Conservation (phyloP, 2,797 vertebrate genomes). For the Poeciliopsis infans region DNA sequence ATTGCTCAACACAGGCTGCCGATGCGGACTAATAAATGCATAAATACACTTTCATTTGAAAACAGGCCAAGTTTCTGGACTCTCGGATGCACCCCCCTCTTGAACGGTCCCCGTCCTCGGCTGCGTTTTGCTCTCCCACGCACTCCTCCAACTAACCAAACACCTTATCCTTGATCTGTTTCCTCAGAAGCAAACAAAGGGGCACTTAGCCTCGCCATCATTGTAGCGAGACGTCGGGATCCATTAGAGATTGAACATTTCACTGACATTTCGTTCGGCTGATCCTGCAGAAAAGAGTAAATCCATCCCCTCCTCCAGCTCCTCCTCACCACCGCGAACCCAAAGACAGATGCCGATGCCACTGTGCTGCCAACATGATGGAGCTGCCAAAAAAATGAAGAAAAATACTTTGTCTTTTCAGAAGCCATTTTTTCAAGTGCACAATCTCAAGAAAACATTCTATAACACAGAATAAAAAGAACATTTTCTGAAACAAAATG, state of each 20-base stretch:
- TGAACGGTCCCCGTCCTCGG: constrained; percentile 18
- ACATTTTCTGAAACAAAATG: neutral
- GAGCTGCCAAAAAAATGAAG: constrained; percentile 53
- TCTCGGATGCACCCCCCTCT: constrained; percentile 32
- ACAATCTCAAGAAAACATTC: constrained; percentile 13
- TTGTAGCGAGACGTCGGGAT: constrained; percentile 15
- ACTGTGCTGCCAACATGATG: constrained; percentile 62
- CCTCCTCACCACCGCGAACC: constrained; percentile 48
- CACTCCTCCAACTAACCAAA: constrained; percentile 14
- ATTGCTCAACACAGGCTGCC: constrained; percentile 53
- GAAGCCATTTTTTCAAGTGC: constrained; percentile 36
- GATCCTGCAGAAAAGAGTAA: constrained; percentile 45
- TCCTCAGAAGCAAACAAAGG: constrained; percentile 20
- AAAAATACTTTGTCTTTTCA: constrained; percentile 35
- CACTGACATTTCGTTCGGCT: constrained; percentile 30
- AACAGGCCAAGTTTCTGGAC: constrained; percentile 58
- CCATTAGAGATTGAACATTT: constrained; percentile 27
- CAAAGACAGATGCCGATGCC: constrained; percentile 70
- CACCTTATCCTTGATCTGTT: constrained; percentile 14
- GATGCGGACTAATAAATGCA: constrained; percentile 56
- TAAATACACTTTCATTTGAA: constrained; percentile 68
- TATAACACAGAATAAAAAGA: neutral
- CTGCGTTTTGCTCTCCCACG: constrained; percentile 24
- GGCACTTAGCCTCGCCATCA: constrained; percentile 9
- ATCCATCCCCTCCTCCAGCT: constrained; percentile 43